Evolutionary conservation across 1,140 invertebrate genomes (phyloP).

Genomic region (Orussus abietinus): DNA sequence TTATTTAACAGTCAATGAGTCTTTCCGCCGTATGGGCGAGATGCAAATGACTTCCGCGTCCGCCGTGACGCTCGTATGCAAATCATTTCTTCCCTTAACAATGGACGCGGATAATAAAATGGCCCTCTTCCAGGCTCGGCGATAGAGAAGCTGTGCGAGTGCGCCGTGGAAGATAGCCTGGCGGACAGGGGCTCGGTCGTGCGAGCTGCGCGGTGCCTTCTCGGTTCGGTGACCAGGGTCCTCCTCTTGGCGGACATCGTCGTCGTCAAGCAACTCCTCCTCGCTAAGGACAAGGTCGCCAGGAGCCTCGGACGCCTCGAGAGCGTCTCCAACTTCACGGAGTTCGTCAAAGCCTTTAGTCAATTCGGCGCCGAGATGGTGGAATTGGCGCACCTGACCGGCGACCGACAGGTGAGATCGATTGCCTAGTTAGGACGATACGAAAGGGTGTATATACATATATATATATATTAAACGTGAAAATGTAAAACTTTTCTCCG

Average conservation of each 20-base stretch:
- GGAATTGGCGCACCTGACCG: constrained; percentile 91
- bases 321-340: constrained; percentile 93
- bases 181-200: constrained; percentile 77
- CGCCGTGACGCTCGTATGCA: too few relatives aligned
- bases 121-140: constrained; percentile 67
- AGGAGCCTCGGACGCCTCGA: constrained; percentile 83
- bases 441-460: too few relatives aligned
- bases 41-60: too few relatives aligned
- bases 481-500: too few relatives aligned
- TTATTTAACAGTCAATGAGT: too few relatives aligned
- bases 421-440: not conserved
- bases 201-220: constrained; percentile 84
- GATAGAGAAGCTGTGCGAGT: constrained; percentile 85
- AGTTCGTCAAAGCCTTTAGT: constrained; percentile 98
- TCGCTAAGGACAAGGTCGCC: constrained; percentile 93
- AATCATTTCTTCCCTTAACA: too few relatives aligned
- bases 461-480: too few relatives aligned
- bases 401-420: constrained; percentile 52
- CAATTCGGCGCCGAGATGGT: constrained; percentile 99
- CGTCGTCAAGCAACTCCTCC: constrained; percentile 92
- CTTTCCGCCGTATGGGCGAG: too few relatives aligned
- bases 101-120: too few relatives aligned
- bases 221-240: constrained; percentile 93
- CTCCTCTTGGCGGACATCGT: constrained; percentile 98
- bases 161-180: constrained; percentile 63